Base-by-base conservation (phyloP, 2,888 invertebrate species). In the Operophtera brumata region DNA sequence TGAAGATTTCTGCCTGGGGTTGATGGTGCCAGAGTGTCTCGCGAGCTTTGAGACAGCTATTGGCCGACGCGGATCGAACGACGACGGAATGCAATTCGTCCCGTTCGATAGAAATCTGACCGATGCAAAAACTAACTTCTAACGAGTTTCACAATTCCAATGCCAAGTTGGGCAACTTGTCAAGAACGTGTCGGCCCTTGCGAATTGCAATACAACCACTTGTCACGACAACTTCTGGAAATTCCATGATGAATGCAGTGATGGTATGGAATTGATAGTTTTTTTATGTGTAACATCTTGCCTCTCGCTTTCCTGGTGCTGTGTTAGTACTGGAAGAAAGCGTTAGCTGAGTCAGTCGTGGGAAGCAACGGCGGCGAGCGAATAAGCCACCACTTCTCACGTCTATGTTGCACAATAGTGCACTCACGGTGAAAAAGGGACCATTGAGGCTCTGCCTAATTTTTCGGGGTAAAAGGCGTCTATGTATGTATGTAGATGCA, bases 81-180 rank as follows among this genome's bases (percentile, higher is more conserved):
- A 64, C 60, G 47, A 48, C 55, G 71, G 73, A 73, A 77, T 75
- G 69, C 67, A 67, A 61, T 57, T 63, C 65, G 65, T 64, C 71
- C 66, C 66, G 66, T 71, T 70, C 64, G 66, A 79, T 85, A 86
- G 86, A 86, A 86, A 86, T 82, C 83, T 79, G 73, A 69, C 66
- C 52, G 60, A 66, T 57, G 71, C 71, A 86, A 86, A 84, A 86
- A 84, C 75, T 68, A 62, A 73, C 74, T 75, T 78, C 79, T 78
- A 83, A 84, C 82, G 69, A 84, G 86, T 86, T 85, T 86, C 84
- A 82, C 83, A 82, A 80, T 80, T 75, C 79, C 79, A 75, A 70
- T 72, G 65, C 83, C 85, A 75, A 77, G 75, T 83, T 80, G 71
- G 79, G 80, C 66, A 78, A 74, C 72, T 55, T 48, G 66, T 58